Conservation (phyloP, 2,113 vertebrate genomes). For the Chaetorhynchus papuensis region DNA sequence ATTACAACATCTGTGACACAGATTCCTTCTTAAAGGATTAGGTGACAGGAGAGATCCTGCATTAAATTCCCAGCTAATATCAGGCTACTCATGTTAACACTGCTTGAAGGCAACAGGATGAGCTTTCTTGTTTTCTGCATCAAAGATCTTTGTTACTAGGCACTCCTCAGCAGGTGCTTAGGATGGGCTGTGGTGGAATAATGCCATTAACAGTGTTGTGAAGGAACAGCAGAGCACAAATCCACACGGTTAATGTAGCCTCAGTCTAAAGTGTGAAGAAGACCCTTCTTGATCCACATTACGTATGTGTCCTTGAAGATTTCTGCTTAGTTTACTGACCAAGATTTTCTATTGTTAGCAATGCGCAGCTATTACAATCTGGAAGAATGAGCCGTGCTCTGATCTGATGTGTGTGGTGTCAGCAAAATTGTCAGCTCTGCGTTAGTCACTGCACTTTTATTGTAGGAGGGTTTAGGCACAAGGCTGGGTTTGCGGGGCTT, state of each 20-base stretch:
- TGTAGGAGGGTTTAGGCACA: background rate
- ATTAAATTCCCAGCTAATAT: background rate
- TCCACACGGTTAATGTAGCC: background rate
- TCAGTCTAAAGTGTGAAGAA: background rate
- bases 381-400: background rate
- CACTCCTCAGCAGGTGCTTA: background rate
- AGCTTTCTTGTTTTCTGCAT: background rate
- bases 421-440: conserved; percentile 16
- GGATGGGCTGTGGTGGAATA: background rate
- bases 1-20: background rate
- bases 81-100: background rate
- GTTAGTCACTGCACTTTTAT: conserved; percentile 2
- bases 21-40: background rate
- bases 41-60: background rate
- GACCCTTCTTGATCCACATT: background rate
- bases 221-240: background rate
- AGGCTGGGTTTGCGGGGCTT: background rate
- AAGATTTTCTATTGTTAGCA: conserved; percentile 41
- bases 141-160: background rate
- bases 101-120: background rate
- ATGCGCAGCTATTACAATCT: background rate
- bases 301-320: conserved; percentile 4
- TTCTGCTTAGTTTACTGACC: conserved; percentile 6
- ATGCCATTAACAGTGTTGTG: background rate
- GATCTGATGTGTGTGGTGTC: background rate